phyloP scores from a whole-genome alignment of 2,113 vertebrate genomes.

The Origma solitaria region DNA sequence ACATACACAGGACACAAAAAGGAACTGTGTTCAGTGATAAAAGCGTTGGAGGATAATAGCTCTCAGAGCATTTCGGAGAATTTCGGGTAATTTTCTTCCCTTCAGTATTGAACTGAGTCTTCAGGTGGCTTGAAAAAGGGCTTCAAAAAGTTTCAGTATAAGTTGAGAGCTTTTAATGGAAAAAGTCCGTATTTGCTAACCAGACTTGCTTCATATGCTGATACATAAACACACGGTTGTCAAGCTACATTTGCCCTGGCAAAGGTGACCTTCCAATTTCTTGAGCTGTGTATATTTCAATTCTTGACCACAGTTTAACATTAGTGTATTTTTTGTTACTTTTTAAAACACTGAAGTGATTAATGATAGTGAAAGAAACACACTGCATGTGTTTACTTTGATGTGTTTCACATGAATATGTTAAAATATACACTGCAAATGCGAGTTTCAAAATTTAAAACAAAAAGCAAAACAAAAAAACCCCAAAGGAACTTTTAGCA shows the following conservation, averaged over 20 bases:
- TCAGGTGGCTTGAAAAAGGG: not conserved
- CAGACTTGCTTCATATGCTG: slow-evolving; percentile 12
- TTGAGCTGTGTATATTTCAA: slow-evolving; percentile 40
- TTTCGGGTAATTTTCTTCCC: not conserved
- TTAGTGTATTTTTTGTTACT: slow-evolving; percentile 35
- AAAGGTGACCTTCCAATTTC: not conserved
- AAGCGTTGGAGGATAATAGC: not conserved
- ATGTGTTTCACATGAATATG: slow-evolving; percentile 49
- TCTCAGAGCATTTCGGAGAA: not conserved
- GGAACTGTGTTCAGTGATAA: not conserved
- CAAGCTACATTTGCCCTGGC: slow-evolving; percentile 52
- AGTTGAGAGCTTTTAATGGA: not conserved
- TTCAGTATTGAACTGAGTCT: not conserved
- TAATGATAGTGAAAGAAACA: slow-evolving; percentile 58
- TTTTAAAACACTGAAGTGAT: slow-evolving; percentile 46
- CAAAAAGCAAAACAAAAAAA: slow-evolving; percentile 45
- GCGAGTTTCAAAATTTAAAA: slow-evolving; percentile 43
- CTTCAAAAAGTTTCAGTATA: not conserved
- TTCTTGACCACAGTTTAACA: slow-evolving; percentile 50
- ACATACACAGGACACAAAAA: not conserved
- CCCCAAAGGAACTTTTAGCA: slow-evolving; percentile 10
- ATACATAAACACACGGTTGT: slow-evolving; percentile 28
- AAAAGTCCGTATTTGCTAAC: not conserved
- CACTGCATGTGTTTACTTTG: slow-evolving; percentile 38
- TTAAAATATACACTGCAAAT: slow-evolving; percentile 55